Base-by-base conservation (phyloP, 1,140 invertebrate species). In the Hylyphantes graminicola region DNA sequence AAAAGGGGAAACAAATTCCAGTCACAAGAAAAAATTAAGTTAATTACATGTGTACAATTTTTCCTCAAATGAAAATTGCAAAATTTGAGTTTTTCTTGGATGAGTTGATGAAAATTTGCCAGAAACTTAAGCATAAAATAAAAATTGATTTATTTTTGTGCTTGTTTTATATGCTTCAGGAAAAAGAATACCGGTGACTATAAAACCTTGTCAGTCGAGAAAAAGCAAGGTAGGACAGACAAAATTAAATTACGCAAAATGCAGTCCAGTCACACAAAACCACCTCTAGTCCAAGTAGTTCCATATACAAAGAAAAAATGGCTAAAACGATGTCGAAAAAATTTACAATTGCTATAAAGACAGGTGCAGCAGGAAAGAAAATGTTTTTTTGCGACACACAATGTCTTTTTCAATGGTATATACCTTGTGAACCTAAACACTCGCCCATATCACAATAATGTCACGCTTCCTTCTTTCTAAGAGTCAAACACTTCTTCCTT, bases 391-490 rank as follows among this genome's bases (percentile, higher is more conserved):
- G 51, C n/a, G 35, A 17, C 35, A 73, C 50, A 63, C 53, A 13
- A 64, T 35, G 35, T 35, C 35, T 35, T n/a, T n/a, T n/a, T 17
- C 11, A 19, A 57, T 50, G 55, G 17, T 57, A 53, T 53, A 55
- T 75, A 21, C 35, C 48, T 11, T 64, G 19, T 19, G 48, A 81
- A 13, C 10, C 19, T 80, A 12, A 50, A 61, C 59, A 51, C 57
- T 53, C 59, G 67, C 61, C 68, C 61, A 65, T 83, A 83, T 83
- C 80, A 83, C 80, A 83, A 73, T 81, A 81, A 53, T 64, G 75
- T 55, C 57, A 57, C 64, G 57, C 35, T 63, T 70, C 35, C 6
- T 51, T 50, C 7, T 70, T 63, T 59, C 63, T 51, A 78, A 65
- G 12, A 73, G 15, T 35, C 54, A 64, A 79, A 21, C 57, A 70